These are phyloP conservation scores for Plumapathes pennacea DNA, from an alignment of 92 coral and sea anemone genomes.

Conservation along the genomic window DNA sequence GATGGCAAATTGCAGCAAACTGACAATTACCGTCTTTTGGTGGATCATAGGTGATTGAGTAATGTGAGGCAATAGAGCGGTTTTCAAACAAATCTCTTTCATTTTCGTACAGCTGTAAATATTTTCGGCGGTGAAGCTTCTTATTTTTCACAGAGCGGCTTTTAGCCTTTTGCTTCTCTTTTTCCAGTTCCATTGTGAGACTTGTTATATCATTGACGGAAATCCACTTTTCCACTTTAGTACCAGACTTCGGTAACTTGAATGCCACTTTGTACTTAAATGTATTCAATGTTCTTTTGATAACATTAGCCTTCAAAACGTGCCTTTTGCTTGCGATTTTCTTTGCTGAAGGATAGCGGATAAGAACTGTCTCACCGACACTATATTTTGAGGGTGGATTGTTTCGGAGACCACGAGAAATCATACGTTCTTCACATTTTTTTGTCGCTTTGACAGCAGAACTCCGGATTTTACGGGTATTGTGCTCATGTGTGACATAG, in stretches of 20 bases:
- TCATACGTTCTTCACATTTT: slow-evolving; percentile 12
- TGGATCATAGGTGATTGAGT: slow-evolving; percentile 23
- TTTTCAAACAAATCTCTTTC: slow-evolving; percentile 10
- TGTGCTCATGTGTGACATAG: slow-evolving; percentile 8
- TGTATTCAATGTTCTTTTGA: slow-evolving; percentile 16
- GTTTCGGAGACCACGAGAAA: slow-evolving; percentile 1
- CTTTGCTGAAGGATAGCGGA: slow-evolving; percentile 12
- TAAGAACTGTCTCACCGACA: slow-evolving; percentile 12
- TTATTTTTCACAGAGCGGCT: slow-evolving; percentile 5
- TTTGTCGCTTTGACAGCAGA: slow-evolving; percentile 3
- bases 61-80: slow-evolving; percentile 19
- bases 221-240: slow-evolving; percentile 20
- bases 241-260: slow-evolving; percentile 12
- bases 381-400: slow-evolving; percentile 8
- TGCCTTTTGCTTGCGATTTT: slow-evolving; percentile 10
- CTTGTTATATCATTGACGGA: slow-evolving; percentile 40
- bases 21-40: slow-evolving; percentile 40
- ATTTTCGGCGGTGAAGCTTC: slow-evolving; percentile 2
- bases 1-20: slow-evolving; percentile 20
- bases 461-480: slow-evolving; percentile 9
- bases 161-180: no score
- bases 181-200: no score
- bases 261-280: slow-evolving; percentile 21
- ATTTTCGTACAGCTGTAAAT: slow-evolving; percentile 6
- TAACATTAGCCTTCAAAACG: slow-evolving; percentile 5